Conservation (phyloP, 2,113 vertebrate genomes). For the Typhlomys cinereus region DNA sequence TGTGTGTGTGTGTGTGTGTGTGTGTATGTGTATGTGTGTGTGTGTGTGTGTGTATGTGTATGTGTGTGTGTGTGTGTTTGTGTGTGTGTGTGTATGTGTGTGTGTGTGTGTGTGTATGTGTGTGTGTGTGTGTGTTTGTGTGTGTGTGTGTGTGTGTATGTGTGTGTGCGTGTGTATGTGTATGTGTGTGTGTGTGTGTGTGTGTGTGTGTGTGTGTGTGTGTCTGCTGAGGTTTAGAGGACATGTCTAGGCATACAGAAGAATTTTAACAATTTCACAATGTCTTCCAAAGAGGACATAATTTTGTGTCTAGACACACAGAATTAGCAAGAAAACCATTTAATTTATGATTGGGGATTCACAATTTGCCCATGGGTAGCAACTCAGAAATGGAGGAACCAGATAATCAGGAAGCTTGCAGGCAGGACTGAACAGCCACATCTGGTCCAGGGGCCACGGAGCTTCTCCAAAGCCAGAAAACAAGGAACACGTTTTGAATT, state of each 20-base stretch:
- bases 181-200: fast-evolving
- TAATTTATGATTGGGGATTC: background rate
- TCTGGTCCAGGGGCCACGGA: no score
- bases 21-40: no score
- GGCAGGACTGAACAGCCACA: background rate
- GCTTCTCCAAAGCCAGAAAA: background rate
- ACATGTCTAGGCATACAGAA: background rate
- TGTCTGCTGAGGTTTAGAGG: background rate
- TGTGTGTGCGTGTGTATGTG: no score
- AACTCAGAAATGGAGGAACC: background rate
- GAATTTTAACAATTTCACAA: background rate
- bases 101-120: no score
- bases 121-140: no score
- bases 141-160: no score
- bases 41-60: no score
- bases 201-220: fast-evolving
- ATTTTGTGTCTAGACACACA: background rate
- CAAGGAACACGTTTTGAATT: background rate
- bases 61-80: no score
- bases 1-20: no score
- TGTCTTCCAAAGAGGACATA: background rate
- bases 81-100: no score
- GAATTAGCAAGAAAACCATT: background rate
- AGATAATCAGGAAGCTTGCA: background rate
- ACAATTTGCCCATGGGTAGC: background rate